Evolutionary conservation across 1,140 invertebrate genomes (phyloP).

Genomic region (Drosophila arizonae): DNA sequence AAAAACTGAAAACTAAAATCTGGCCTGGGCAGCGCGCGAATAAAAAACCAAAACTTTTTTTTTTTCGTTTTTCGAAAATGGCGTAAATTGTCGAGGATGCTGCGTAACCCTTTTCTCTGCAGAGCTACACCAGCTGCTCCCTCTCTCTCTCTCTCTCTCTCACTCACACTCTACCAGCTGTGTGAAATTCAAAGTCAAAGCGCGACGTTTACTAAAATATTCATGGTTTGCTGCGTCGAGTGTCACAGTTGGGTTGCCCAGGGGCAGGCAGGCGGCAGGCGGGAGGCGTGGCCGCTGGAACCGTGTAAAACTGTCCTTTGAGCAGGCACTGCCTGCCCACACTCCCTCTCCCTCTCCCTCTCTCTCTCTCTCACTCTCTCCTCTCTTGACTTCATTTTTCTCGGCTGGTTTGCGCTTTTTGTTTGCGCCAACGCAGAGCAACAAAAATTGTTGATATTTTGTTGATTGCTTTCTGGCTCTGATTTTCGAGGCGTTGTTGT

Average conservation of each 20-base stretch:
- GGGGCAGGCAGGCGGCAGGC: background rate
- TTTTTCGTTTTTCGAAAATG: constrained; percentile 58
- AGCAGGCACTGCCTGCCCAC: constrained; percentile 29
- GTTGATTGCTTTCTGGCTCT: constrained; percentile 69
- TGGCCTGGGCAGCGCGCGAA: constrained; percentile 32
- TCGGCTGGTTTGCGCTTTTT: constrained; percentile 54
- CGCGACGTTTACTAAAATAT: constrained; percentile 77
- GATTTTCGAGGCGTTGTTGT: constrained; percentile 35
- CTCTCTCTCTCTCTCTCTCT: constrained; percentile 7
- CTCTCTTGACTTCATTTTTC: constrained; percentile 15
- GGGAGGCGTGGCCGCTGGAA: background rate
- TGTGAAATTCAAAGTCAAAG: constrained; percentile 62
- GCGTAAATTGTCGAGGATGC: constrained; percentile 67
- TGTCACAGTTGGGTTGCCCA: constrained; percentile 47
- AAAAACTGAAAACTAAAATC: constrained; percentile 55
- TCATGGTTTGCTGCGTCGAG: constrained; percentile 73
- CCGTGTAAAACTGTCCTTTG: constrained; percentile 54
- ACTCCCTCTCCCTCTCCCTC: no score
- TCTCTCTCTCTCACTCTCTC: background rate
- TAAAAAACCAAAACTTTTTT: constrained; percentile 40
- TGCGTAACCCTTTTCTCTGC: constrained; percentile 45
- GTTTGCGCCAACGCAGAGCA: constrained; percentile 62
- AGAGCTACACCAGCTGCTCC: constrained; percentile 14
- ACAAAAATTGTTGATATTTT: constrained; percentile 76
- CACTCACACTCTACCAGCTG: no score